Conservation (phyloP, 1,140 invertebrate genomes). For the Rhyzopertha dominica region DNA sequence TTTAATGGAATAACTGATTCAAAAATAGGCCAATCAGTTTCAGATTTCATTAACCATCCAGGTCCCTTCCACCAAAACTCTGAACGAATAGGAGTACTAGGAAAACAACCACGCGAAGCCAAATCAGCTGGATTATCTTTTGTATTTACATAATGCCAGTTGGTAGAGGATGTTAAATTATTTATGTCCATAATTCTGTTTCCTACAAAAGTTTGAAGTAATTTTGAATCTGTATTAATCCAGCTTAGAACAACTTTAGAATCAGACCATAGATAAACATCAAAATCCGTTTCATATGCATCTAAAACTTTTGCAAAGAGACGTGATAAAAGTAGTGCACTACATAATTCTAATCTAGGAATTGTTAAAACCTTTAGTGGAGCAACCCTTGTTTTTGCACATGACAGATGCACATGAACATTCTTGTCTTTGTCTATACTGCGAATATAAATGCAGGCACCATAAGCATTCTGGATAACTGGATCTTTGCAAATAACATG, state of each 20-base stretch:
- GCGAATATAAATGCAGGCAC: constrained; percentile 19
- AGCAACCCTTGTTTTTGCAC: constrained; percentile 28
- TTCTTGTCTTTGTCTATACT: constrained; percentile 6
- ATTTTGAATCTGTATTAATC: constrained; percentile 27
- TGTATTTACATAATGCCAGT: constrained; percentile 32
- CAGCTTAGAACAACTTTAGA: no score
- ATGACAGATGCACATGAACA: constrained; percentile 15
- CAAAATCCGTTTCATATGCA: constrained; percentile 18
- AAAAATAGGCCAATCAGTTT: constrained; percentile 14
- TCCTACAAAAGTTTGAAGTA: constrained; percentile 29
- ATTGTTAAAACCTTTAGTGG: constrained; percentile 31
- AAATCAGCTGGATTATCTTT: constrained; percentile 35
- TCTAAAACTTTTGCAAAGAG: constrained; percentile 6
- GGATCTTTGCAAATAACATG: constrained; percentile 6
- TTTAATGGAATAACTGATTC: constrained; percentile 1
- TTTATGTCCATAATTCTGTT: constrained; percentile 35
- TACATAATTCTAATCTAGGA: constrained; percentile 24
- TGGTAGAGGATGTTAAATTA: constrained; percentile 1
- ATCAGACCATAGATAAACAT: no score
- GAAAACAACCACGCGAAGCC: constrained; percentile 23
- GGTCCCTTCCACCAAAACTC: constrained; percentile 23
- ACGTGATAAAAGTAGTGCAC: constrained; percentile 12
- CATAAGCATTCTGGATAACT: constrained; percentile 5
- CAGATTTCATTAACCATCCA: constrained; percentile 3
- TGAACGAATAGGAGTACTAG: constrained; percentile 13